Conservation (phyloP, 2,113 vertebrate species). For the Gasterosteus nipponicus region DNA sequence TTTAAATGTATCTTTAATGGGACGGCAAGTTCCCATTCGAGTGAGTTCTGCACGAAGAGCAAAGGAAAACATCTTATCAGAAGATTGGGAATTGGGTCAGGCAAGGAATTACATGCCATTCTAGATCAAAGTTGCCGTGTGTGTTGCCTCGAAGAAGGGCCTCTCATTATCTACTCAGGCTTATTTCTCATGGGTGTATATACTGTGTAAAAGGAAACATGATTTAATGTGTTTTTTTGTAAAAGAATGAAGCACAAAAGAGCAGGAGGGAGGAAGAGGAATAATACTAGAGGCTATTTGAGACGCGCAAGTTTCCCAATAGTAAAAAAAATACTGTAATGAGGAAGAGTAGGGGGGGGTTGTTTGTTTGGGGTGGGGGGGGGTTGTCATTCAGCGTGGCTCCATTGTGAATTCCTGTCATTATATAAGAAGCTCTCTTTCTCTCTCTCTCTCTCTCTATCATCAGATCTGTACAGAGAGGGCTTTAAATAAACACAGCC, state of each 20-base stretch:
- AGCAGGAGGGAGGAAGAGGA: slow-evolving; percentile 22
- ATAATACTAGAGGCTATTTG: slow-evolving; percentile 64
- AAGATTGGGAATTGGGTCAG: slow-evolving; percentile 80
- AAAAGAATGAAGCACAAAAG: slow-evolving; percentile 52
- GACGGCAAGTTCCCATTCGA: slow-evolving; percentile 67
- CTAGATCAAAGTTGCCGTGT: slow-evolving; percentile 75
- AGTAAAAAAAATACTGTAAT: slow-evolving; percentile 61
- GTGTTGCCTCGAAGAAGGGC: slow-evolving; percentile 71
- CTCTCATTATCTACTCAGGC: slow-evolving; percentile 69
- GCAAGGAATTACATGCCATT: slow-evolving; percentile 78
- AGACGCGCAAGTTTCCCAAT: slow-evolving; percentile 64
- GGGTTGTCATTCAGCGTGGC: slow-evolving; percentile 57
- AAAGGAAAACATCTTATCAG: slow-evolving; percentile 68
- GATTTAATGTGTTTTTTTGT: slow-evolving; percentile 74
- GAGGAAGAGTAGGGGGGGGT: slow-evolving; percentile 32
- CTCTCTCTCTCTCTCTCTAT: slow-evolving; percentile 49
- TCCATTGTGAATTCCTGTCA: slow-evolving; percentile 75
- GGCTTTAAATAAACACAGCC: slow-evolving; percentile 72
- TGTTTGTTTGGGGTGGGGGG: slow-evolving; percentile 25
- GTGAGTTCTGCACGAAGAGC: slow-evolving; percentile 59
- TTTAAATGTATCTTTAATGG: slow-evolving; percentile 74
- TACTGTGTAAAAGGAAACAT: slow-evolving; percentile 63
- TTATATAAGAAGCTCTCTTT: slow-evolving; percentile 71
- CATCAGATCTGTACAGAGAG: slow-evolving; percentile 64
- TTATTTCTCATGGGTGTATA: slow-evolving; percentile 61